phyloP scores from a whole-genome alignment of 2,797 vertebrate species.

The Myripristis jacobus region DNA sequence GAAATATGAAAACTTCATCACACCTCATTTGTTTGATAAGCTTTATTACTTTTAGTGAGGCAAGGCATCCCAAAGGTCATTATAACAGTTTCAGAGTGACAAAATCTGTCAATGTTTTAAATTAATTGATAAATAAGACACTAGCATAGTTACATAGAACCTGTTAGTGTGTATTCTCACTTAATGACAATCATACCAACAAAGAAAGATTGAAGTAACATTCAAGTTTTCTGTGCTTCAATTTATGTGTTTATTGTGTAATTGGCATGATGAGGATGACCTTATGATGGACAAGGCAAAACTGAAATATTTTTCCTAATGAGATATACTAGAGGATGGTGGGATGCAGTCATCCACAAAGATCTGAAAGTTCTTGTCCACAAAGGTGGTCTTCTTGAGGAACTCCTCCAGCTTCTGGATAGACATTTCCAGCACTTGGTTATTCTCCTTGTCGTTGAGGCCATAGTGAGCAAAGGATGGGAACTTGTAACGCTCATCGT shows the following conservation, averaged over 20 bases:
- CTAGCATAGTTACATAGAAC: not conserved
- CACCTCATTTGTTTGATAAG: slow-evolving; percentile 4
- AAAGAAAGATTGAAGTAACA: not conserved
- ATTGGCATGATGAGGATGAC: not conserved
- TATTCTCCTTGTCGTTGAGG: slow-evolving; percentile 67
- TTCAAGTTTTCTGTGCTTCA: not conserved
- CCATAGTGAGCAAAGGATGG: slow-evolving; percentile 78
- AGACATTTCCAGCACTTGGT: slow-evolving; percentile 69
- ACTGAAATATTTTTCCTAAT: slow-evolving; percentile 14
- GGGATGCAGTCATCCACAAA: slow-evolving; percentile 75
- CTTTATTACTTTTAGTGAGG: slow-evolving; percentile 44
- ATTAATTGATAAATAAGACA: not conserved
- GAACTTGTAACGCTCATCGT: slow-evolving; percentile 77
- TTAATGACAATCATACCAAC: not conserved
- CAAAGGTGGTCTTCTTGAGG: slow-evolving; percentile 73
- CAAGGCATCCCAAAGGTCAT: not conserved
- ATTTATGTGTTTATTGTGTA: not conserved
- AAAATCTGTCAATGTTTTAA: not conserved
- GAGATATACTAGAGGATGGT: not conserved
- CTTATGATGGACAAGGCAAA: too few species aligned
- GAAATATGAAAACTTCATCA: slow-evolving; percentile 8
- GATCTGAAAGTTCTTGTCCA: slow-evolving; percentile 78
- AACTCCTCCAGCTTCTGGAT: slow-evolving; percentile 77
- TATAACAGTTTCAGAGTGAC: not conserved
- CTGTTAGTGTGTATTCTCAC: not conserved